Percentiles rank a stretch among this genome's conserved stretches.
Conservation (phyloP, 2,797 vertebrate species). For the Avahi laniger region DNA sequence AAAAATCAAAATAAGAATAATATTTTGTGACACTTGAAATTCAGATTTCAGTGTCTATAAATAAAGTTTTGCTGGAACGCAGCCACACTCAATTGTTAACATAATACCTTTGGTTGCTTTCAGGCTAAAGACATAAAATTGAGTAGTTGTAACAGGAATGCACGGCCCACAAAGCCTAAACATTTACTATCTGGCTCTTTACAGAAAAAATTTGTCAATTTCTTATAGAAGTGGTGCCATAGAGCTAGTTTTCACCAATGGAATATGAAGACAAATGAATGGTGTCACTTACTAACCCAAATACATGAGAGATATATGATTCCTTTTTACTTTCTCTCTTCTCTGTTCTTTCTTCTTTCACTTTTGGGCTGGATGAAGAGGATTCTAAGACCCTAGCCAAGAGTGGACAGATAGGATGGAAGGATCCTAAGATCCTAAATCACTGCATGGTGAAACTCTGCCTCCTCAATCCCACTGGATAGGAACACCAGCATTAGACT, state of each 20-base stretch:
- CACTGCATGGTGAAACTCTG: background rate
- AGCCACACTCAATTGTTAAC: background rate
- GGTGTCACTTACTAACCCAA: background rate
- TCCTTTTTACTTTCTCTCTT: background rate
- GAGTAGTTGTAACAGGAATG: background rate
- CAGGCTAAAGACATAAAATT: background rate
- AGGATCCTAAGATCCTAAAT: background rate
- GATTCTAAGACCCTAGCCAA: background rate
- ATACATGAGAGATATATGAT: background rate
- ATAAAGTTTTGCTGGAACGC: background rate
- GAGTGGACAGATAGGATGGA: background rate
- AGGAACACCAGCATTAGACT: background rate
- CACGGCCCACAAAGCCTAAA: background rate
- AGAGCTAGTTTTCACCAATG: background rate
- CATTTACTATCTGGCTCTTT: background rate
- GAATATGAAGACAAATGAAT: background rate
- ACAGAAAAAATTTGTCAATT: background rate
- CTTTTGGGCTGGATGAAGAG: background rate
- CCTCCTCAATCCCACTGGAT: background rate
- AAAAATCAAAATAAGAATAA: background rate
- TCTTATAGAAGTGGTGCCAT: background rate
- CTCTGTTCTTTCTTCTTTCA: background rate
- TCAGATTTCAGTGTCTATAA: background rate
- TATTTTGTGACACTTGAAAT: conserved; percentile 4
- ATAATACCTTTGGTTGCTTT: background rate